A percentile compares a stretch with the other conserved stretches of the same genome.
These are phyloP conservation scores for Deilephila elpenor DNA, from an alignment of 2,888 invertebrate species.

Conservation along the genomic window DNA sequence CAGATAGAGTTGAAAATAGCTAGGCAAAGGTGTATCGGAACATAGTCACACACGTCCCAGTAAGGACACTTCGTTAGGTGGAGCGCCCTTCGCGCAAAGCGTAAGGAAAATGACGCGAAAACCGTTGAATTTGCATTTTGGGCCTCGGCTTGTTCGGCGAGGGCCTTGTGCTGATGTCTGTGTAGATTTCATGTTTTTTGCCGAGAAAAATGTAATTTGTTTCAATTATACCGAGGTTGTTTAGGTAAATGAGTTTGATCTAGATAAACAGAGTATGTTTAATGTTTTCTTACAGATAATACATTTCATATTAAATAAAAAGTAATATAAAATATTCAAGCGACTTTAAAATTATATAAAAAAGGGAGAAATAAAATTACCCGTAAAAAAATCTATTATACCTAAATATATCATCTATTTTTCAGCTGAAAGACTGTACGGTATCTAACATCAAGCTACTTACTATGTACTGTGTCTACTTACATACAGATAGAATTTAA, in stretches of 20 bases:
- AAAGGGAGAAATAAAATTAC: too few relatives aligned
- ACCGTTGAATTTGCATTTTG: conserved; percentile 60
- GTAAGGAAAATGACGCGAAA: conserved; percentile 53
- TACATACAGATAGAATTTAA: too few relatives aligned
- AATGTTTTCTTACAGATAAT: too few relatives aligned
- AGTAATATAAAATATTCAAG: too few relatives aligned
- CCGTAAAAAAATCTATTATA: too few relatives aligned
- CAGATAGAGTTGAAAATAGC: conserved; percentile 29
- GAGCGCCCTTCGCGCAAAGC: conserved; percentile 43
- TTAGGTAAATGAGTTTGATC: neutral
- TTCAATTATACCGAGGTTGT: neutral
- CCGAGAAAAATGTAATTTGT: neutral
- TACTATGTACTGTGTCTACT: too few relatives aligned
- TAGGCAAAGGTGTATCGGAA: neutral
- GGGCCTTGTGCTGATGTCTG: neutral
- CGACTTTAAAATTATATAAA: too few relatives aligned
- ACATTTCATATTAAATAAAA: too few relatives aligned
- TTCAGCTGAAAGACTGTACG: too few relatives aligned
- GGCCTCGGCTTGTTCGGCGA: conserved; percentile 38
- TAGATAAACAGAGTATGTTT: too few relatives aligned
- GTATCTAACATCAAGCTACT: too few relatives aligned
- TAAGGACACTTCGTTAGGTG: conserved; percentile 57
- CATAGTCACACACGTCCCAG: conserved; percentile 40
- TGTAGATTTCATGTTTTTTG: neutral
- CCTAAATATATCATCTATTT: too few relatives aligned